A percentile compares a stretch with the other conserved stretches of the same genome.
These are phyloP conservation scores for Anableps anableps DNA, from an alignment of 2,797 vertebrate genomes.

Conservation along the genomic window DNA sequence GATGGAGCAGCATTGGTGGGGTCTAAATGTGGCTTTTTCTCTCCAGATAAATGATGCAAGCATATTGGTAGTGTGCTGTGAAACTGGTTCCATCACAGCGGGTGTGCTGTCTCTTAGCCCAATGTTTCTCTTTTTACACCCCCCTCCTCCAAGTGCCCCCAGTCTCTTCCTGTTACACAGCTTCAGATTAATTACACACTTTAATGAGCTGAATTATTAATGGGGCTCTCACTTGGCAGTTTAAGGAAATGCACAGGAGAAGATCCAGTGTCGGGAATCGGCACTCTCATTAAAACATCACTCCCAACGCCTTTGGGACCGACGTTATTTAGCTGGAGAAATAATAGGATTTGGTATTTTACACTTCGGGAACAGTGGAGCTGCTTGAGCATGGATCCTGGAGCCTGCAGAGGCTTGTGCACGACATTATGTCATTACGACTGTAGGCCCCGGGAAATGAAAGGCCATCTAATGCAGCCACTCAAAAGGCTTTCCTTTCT, in stretches of 20 bases:
- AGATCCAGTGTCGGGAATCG: constrained; percentile 82
- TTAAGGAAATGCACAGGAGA: constrained; percentile 94
- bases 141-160: constrained; percentile 68
- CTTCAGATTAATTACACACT: constrained; percentile 98
- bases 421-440: constrained; percentile 73
- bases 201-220: constrained; percentile 99
- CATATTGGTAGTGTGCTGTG: constrained; percentile 59
- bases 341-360: constrained; percentile 89
- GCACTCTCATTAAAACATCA: constrained; percentile 95
- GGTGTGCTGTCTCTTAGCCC: constrained; percentile 62
- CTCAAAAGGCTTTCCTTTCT: constrained; percentile 52
- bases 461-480: constrained; percentile 61
- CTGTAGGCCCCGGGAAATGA: constrained; percentile 66
- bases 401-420: constrained; percentile 57
- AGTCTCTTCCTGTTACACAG: constrained; percentile 80
- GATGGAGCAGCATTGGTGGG: constrained; percentile 45
- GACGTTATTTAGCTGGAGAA: constrained; percentile 88
- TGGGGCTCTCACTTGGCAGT: constrained; percentile 98
- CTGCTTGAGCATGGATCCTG: constrained; percentile 50
- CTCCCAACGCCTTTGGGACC: constrained; percentile 89
- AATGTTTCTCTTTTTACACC: constrained; percentile 70
- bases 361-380: constrained; percentile 66
- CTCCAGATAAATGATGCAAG: constrained; percentile 79
- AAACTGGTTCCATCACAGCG: constrained; percentile 66
- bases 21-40: constrained; percentile 49